Percentiles rank a stretch among this genome's conserved stretches.
phyloP scores from a whole-genome alignment of 2,113 vertebrate genomes.

The Engraulis encrasicolus region DNA sequence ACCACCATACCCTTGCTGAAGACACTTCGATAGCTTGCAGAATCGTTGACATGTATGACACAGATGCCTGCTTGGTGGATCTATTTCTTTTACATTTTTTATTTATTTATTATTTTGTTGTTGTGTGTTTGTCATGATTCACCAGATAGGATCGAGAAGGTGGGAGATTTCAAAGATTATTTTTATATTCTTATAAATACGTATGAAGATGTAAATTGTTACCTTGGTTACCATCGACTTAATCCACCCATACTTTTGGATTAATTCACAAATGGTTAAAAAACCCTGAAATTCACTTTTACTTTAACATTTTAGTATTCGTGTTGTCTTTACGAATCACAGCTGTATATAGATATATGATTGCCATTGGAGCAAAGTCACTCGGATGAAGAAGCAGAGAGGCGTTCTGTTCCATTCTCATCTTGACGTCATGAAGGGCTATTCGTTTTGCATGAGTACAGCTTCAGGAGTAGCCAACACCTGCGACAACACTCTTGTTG shows the following conservation, averaged over 20 bases:
- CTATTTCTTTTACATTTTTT: too few species aligned
- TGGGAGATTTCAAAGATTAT: slow-evolving; percentile 53
- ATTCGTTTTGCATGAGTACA: slow-evolving; percentile 38
- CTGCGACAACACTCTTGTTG: too few species aligned
- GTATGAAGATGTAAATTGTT: slow-evolving; percentile 61
- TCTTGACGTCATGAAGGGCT: slow-evolving; percentile 38
- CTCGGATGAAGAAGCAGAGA: slow-evolving; percentile 43
- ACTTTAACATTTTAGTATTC: slow-evolving; percentile 65
- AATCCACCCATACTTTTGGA: not conserved
- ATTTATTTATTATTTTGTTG: slow-evolving; percentile 74
- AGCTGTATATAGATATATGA: slow-evolving; percentile 49
- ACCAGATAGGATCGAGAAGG: slow-evolving; percentile 30
- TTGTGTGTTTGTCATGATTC: slow-evolving; percentile 59
- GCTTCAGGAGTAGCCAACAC: not conserved
- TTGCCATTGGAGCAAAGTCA: slow-evolving; percentile 7
- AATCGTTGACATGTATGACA: too few species aligned
- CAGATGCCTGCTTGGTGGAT: too few species aligned
- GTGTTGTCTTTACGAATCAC: slow-evolving; percentile 64
- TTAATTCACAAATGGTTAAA: not conserved
- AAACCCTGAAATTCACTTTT: slow-evolving; percentile 52
- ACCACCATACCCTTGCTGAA: too few species aligned
- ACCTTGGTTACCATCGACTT: slow-evolving; percentile 43
- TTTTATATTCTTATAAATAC: slow-evolving; percentile 67
- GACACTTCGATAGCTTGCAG: too few species aligned
- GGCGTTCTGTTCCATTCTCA: slow-evolving; percentile 26